These are phyloP conservation scores for Gymnopithys bicolor DNA, from an alignment of 2,797 vertebrate species.

Conservation along the genomic window DNA sequence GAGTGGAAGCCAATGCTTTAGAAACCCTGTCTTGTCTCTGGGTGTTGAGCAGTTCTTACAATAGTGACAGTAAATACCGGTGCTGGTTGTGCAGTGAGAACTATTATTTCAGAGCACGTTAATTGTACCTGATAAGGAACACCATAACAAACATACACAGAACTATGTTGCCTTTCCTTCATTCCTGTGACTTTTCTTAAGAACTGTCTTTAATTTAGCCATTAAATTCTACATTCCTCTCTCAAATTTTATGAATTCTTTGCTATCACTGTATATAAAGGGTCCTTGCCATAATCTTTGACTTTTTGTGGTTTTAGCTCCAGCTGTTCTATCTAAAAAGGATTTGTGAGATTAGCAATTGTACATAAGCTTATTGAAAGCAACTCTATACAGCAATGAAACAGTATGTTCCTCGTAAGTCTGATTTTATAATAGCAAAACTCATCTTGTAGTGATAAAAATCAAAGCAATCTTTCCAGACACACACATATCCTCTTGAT, in stretches of 20 bases:
- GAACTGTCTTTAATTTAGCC: neutral
- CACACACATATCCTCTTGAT: neutral
- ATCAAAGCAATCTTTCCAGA: neutral
- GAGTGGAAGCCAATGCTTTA: conserved; percentile 7
- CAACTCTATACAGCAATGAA: neutral
- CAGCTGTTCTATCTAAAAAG: neutral
- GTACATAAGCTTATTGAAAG: neutral
- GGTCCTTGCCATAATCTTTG: neutral
- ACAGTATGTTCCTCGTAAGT: neutral
- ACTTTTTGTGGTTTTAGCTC: neutral
- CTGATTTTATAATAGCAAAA: neutral
- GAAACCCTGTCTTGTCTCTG: neutral
- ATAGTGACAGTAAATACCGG: conserved; percentile 34
- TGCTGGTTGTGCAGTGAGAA: conserved; percentile 15
- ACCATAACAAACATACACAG: neutral
- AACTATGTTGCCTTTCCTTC: neutral
- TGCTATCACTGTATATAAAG: neutral
- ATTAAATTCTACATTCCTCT: neutral
- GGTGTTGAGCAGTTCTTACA: conserved; percentile 15
- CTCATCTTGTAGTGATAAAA: neutral
- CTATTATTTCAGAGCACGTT: conserved; percentile 4
- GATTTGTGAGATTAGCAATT: neutral
- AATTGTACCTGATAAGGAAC: conserved; percentile 9
- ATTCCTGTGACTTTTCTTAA: neutral
- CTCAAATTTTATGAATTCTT: neutral